These are phyloP conservation scores for Lucilia sericata DNA, from an alignment of 1,140 invertebrate species.

Conservation along the genomic window DNA sequence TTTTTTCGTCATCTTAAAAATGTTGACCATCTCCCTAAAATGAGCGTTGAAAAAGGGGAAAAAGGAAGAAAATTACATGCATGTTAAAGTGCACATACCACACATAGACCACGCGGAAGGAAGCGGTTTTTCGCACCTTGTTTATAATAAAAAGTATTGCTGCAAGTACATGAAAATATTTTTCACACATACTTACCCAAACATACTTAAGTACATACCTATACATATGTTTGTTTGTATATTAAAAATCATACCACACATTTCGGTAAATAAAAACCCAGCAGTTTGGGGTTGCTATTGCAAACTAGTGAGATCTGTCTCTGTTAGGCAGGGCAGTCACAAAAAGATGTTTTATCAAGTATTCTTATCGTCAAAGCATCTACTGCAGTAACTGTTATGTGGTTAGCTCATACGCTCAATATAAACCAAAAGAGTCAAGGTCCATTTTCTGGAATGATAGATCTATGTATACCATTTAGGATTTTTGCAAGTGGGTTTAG, in stretches of 20 bases:
- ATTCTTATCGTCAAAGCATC: too few species aligned
- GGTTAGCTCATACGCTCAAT: too few species aligned
- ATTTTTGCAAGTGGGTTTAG: too few species aligned
- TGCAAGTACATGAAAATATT: not conserved
- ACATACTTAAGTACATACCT: not conserved
- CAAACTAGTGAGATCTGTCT: too few species aligned
- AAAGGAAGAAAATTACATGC: not conserved
- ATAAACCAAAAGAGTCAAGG: too few species aligned
- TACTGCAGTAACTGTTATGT: too few species aligned
- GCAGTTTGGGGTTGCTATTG: too few species aligned
- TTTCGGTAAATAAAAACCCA: not conserved
- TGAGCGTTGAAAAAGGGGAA: not conserved
- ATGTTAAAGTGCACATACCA: constrained; percentile 12
- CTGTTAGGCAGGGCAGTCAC: too few species aligned
- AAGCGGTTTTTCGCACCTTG: constrained; percentile 37
- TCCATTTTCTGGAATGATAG: too few species aligned
- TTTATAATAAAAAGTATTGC: constrained; percentile 33
- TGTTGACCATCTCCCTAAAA: not conserved
- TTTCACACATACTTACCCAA: not conserved
- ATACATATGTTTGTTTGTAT: not conserved
- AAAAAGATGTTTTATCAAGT: too few species aligned
- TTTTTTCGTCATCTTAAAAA: not conserved
- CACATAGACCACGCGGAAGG: constrained; percentile 21
- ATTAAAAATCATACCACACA: too few species aligned
- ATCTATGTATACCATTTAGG: too few species aligned